Percentiles rank a stretch among this genome's conserved stretches.
phyloP scores from a whole-genome alignment of 2,888 invertebrate genomes.

The Cheilosia variabilis region DNA sequence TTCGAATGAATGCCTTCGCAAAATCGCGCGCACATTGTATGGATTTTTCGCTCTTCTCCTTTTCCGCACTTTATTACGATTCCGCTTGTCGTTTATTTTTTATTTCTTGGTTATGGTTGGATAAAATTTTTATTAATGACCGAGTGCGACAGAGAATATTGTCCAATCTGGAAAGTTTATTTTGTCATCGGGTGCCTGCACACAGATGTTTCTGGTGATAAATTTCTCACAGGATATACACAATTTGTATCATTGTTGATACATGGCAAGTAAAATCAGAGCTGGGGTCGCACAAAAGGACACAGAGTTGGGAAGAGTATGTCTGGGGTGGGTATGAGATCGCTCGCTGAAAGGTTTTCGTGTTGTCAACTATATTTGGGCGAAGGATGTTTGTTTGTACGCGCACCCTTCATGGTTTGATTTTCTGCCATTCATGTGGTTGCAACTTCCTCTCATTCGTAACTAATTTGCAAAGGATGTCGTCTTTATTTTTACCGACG shows the following conservation, averaged over 20 bases:
- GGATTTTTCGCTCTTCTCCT: conserved; percentile 22
- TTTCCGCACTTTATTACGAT: conserved; percentile 7
- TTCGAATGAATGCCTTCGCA: conserved; percentile 73
- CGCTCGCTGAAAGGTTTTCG: conserved; percentile 25
- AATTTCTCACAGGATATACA: conserved; percentile 76
- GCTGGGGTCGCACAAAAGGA: conserved; percentile 41
- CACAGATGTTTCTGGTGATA: conserved; percentile 78
- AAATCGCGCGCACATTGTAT: conserved; percentile 55
- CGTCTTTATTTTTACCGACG: background rate
- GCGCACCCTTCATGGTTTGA: conserved; percentile 43
- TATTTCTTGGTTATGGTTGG: conserved; percentile 49
- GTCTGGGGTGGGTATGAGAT: conserved; percentile 19
- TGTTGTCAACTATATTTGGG: conserved; percentile 21
- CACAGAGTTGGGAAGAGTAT: conserved; percentile 8
- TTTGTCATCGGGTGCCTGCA: conserved; percentile 72
- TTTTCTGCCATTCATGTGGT: conserved; percentile 28
- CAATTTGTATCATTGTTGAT: conserved; percentile 71
- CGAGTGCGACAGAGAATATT: conserved; percentile 46
- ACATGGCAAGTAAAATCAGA: conserved; percentile 67
- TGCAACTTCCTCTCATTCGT: conserved; percentile 26
- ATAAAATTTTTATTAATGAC: conserved; percentile 69
- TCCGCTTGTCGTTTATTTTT: conserved; percentile 36
- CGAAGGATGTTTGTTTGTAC: conserved; percentile 57
- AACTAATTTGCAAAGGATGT: conserved; percentile 48
- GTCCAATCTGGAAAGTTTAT: conserved; percentile 71